phyloP scores from a whole-genome alignment of 2,888 invertebrate genomes.

The Halocaridina rubra region DNA sequence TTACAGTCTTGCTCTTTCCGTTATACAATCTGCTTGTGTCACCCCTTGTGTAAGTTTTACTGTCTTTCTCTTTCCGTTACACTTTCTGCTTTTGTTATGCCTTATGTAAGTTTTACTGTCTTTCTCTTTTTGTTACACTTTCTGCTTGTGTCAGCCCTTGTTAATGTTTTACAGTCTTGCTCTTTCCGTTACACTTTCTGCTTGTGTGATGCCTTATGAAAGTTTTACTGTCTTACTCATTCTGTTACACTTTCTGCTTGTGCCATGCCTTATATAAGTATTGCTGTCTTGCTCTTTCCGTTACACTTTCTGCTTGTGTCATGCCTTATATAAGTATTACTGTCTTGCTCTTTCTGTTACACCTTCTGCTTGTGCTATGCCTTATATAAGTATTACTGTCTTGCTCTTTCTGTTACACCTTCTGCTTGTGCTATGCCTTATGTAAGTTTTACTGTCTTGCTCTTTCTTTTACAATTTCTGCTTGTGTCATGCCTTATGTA shows the following conservation, averaged over 20 bases:
- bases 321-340: not conserved
- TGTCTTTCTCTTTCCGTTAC: not conserved
- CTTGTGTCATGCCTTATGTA: not conserved
- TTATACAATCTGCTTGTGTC: too few species aligned
- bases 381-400: conserved; percentile 83
- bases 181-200: too few species aligned
- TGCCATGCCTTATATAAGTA: not conserved
- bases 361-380: too few species aligned
- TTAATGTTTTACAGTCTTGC: not conserved
- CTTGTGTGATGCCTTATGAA: conserved; percentile 97
- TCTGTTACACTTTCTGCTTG: not conserved
- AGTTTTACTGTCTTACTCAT: conserved; percentile 71
- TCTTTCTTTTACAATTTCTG: not conserved
- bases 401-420: not conserved
- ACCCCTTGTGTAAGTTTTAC: conserved; percentile 89
- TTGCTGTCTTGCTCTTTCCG: not conserved
- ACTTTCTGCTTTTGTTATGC: not conserved
- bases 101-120: not conserved
- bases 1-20: not conserved
- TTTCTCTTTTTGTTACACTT: not conserved
- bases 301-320: not conserved
- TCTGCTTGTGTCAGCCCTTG: not conserved
- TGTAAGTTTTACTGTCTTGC: not conserved
- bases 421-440: not conserved
- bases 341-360: not conserved